Conservation (phyloP, 2,797 vertebrate genomes). For the Schizothorax lantsangensis region DNA sequence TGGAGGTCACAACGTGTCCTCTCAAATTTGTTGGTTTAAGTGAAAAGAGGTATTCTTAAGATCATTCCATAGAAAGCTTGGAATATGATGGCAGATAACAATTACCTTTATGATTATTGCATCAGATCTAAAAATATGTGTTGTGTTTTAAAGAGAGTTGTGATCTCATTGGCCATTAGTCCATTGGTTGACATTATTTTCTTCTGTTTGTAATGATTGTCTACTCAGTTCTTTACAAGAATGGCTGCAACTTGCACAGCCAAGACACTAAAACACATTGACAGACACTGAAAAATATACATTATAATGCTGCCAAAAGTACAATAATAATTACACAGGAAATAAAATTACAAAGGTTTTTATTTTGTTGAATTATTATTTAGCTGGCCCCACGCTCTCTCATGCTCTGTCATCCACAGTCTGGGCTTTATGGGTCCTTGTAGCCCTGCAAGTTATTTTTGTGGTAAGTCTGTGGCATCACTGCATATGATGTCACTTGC, state of each 20-base stretch:
- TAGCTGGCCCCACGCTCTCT: slow-evolving; percentile 66
- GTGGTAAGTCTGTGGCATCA: slow-evolving; percentile 88
- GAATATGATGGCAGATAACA: slow-evolving; percentile 67
- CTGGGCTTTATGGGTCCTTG: slow-evolving; percentile 63
- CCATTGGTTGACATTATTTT: slow-evolving; percentile 63
- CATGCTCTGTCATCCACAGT: slow-evolving; percentile 82
- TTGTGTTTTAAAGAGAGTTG: slow-evolving; percentile 63
- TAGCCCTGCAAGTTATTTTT: slow-evolving; percentile 82
- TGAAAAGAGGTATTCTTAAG: slow-evolving; percentile 53
- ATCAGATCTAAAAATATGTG: slow-evolving; percentile 70
- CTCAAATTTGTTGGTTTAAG: slow-evolving; percentile 21
- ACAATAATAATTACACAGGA: slow-evolving; percentile 98
- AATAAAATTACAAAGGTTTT: slow-evolving; percentile 83
- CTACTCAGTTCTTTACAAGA: slow-evolving; percentile 84
- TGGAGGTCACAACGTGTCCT: slow-evolving; percentile 28
- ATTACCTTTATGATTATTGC: slow-evolving; percentile 77
- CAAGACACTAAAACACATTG: slow-evolving; percentile 96
- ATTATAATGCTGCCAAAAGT: slow-evolving; percentile 97
- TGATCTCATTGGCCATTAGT: slow-evolving; percentile 72
- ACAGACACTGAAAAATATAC: slow-evolving; percentile 97
- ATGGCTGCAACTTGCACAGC: slow-evolving; percentile 90
- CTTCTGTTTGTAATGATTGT: slow-evolving; percentile 87
- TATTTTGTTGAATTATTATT: slow-evolving; percentile 66
- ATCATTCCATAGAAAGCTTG: slow-evolving; percentile 53
- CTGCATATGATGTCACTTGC: slow-evolving; percentile 80